Percentiles rank a stretch among this genome's conserved stretches.
These are phyloP conservation scores for Micrasema longulum DNA, from an alignment of 1,140 invertebrate species.

Conservation along the genomic window DNA sequence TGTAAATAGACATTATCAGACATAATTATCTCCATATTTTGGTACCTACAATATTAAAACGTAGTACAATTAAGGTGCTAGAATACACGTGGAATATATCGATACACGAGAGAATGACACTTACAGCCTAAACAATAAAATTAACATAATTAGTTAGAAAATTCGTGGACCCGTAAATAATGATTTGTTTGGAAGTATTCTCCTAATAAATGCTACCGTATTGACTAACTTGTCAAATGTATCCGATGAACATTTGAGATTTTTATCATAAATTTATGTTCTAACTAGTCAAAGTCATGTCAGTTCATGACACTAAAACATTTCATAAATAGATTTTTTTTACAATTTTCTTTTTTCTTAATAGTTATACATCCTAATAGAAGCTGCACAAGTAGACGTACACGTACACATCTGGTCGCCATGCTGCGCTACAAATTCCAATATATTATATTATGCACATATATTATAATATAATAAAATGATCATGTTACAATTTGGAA, in stretches of 20 bases:
- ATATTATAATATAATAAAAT: background rate
- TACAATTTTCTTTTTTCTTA: background rate
- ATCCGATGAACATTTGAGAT: constrained; percentile 10
- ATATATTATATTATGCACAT: constrained; percentile 10
- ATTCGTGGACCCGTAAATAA: constrained; percentile 54
- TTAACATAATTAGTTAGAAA: constrained; percentile 48
- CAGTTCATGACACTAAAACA: constrained; percentile 4
- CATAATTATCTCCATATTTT: constrained; percentile 33
- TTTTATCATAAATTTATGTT: constrained; percentile 7
- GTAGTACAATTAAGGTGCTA: constrained; percentile 22
- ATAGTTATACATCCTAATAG: background rate
- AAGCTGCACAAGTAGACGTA: background rate
- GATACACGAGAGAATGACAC: constrained; percentile 28
- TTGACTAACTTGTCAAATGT: constrained; percentile 44
- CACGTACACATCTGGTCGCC: background rate
- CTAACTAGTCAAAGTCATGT: constrained; percentile 8
- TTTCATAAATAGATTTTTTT: constrained; percentile 12
- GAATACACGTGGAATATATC: constrained; percentile 35
- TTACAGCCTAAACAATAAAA: constrained; percentile 45
- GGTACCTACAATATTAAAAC: constrained; percentile 23
- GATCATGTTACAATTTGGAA: background rate
- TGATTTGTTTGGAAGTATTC: constrained; percentile 52
- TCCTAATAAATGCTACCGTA: constrained; percentile 46
- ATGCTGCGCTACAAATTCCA: background rate
- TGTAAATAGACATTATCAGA: constrained; percentile 33